Percentiles rank a stretch among this genome's conserved stretches.
These are phyloP conservation scores for Crocidura indochinensis DNA, from an alignment of 2,797 vertebrate species.

Conservation along the genomic window DNA sequence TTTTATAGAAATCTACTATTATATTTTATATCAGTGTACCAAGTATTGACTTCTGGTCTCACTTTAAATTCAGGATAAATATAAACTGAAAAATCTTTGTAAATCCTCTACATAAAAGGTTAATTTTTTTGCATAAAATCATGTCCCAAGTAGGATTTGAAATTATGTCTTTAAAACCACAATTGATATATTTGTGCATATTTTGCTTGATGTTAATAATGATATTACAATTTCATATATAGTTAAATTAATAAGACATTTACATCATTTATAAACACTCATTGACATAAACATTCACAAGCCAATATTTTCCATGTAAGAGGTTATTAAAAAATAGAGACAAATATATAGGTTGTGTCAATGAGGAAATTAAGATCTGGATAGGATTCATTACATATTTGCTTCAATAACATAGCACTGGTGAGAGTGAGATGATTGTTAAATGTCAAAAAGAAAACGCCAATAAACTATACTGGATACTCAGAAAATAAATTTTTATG, in stretches of 20 bases:
- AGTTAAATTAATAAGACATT: not conserved
- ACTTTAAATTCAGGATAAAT: not conserved
- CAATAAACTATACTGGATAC: not conserved
- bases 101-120: not conserved
- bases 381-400: constrained; percentile 41
- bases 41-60: not conserved
- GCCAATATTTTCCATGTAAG: not conserved
- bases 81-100: not conserved
- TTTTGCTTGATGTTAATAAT: constrained; percentile 10
- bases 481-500: not conserved
- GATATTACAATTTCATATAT: not conserved
- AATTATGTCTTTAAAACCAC: not conserved
- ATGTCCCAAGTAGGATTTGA: not conserved
- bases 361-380: not conserved
- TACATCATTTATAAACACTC: not conserved
- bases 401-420: not conserved
- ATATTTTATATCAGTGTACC: not conserved
- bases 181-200: not conserved
- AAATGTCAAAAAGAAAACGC: constrained; percentile 65
- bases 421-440: constrained; percentile 9
- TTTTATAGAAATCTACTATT: not conserved
- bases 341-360: not conserved
- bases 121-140: not conserved
- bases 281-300: not conserved
- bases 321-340: not conserved